These are phyloP conservation scores for Drosophila ironensis DNA, from an alignment of 1,140 invertebrate species.

Conservation along the genomic window DNA sequence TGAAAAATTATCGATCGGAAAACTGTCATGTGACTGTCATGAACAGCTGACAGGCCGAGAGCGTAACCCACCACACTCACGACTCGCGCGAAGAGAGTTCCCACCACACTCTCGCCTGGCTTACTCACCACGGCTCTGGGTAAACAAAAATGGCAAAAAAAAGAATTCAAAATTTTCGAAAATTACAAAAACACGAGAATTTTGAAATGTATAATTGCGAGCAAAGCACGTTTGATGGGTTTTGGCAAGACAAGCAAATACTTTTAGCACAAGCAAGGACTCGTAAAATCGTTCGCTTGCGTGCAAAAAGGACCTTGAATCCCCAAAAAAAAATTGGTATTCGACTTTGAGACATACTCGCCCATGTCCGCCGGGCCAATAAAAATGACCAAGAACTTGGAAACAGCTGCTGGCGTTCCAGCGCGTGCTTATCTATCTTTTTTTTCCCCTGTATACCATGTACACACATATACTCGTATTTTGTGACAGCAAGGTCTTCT, in stretches of 20 bases:
- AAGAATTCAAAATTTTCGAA: conserved; percentile 30
- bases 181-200: conserved; percentile 30
- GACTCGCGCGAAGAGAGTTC: conserved; percentile 7
- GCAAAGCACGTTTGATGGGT: conserved; percentile 16
- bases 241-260: conserved; percentile 15
- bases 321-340: too few relatives aligned
- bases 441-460: too few relatives aligned
- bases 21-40: conserved; percentile 77
- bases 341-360: conserved; percentile 61
- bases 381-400: conserved; percentile 28
- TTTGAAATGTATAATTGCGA: neutral
- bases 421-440: conserved; percentile 32
- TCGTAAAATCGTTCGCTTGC: conserved; percentile 63
- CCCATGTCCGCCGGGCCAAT: conserved; percentile 30
- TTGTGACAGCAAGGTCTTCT: conserved; percentile 4
- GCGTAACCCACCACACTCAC: conserved; percentile 57
- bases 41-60: conserved; percentile 57
- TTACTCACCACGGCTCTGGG: conserved; percentile 31
- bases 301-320: conserved; percentile 68
- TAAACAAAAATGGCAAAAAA: conserved; percentile 59
- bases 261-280: conserved; percentile 43
- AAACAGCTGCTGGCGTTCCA: conserved; percentile 63
- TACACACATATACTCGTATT: too few relatives aligned
- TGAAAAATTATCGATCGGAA: conserved; percentile 77
- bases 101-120: neutral